phyloP scores from a whole-genome alignment of 2,888 invertebrate genomes.

The Chaitophorus viminalis region DNA sequence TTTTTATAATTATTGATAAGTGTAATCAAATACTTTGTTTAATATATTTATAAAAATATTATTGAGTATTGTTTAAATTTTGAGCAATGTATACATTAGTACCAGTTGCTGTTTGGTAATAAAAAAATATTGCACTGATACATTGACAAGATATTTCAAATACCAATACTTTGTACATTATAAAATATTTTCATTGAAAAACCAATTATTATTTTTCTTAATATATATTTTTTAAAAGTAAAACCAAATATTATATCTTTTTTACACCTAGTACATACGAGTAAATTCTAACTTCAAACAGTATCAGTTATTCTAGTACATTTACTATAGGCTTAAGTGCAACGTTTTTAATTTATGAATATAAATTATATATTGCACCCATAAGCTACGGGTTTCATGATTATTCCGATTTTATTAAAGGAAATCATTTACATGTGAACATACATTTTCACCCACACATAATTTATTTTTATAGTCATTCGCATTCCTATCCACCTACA shows the following conservation, averaged over 20 bases:
- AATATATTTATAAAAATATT: no score
- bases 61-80: no score
- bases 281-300: not conserved
- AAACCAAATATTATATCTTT: not conserved
- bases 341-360: not conserved
- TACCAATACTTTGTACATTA: not conserved
- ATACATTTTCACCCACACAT: conserved; percentile 20
- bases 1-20: no score
- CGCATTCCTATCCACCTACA: conserved; percentile 16
- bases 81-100: no score
- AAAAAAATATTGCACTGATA: no score
- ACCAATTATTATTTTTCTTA: not conserved
- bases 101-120: no score
- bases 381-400: not conserved
- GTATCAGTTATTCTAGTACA: not conserved
- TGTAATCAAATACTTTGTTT: no score
- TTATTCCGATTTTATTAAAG: conserved; percentile 1
- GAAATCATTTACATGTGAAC: not conserved
- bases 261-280: not conserved
- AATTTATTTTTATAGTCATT: not conserved
- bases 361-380: not conserved
- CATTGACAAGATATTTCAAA: no score
- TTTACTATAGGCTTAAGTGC: not conserved
- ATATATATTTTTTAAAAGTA: no score
- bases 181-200: not conserved